phyloP scores from a whole-genome alignment of 2,113 vertebrate species.

The Pundamilia nyererei region DNA sequence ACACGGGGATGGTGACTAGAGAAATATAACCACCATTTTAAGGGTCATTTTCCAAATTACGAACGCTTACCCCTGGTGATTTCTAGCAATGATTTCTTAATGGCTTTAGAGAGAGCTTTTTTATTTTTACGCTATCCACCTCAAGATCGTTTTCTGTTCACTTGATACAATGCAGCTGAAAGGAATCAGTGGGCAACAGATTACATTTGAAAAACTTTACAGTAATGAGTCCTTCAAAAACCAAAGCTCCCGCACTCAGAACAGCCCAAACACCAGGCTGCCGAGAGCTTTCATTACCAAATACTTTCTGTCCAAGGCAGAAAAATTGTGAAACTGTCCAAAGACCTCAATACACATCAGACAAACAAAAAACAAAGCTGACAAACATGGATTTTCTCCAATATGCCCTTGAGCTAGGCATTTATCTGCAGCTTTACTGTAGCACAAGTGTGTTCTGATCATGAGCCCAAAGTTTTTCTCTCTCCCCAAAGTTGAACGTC shows the following conservation, averaged over 20 bases:
- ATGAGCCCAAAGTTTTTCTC: neutral
- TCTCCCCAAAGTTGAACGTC: conserved; percentile 14
- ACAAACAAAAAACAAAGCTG: neutral
- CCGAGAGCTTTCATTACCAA: neutral
- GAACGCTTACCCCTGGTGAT: neutral
- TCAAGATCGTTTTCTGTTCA: neutral
- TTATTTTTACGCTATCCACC: neutral
- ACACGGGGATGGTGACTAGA: neutral
- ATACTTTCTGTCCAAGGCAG: neutral
- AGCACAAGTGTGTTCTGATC: neutral
- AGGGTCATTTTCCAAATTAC: neutral
- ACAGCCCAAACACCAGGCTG: neutral
- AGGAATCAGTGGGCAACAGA: neutral
- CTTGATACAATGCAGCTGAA: neutral
- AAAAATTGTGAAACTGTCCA: neutral
- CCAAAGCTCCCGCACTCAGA: neutral
- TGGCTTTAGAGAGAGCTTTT: neutral
- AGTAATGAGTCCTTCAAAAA: neutral
- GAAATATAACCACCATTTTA: neutral
- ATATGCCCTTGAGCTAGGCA: conserved; percentile 7
- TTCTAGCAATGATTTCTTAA: neutral
- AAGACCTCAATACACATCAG: neutral
- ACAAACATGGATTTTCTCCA: conserved; percentile 3
- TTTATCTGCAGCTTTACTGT: conserved; percentile 28
- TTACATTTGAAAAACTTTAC: neutral